phyloP scores from a whole-genome alignment of 2,888 invertebrate genomes.

The Clepsis dumicolana region DNA sequence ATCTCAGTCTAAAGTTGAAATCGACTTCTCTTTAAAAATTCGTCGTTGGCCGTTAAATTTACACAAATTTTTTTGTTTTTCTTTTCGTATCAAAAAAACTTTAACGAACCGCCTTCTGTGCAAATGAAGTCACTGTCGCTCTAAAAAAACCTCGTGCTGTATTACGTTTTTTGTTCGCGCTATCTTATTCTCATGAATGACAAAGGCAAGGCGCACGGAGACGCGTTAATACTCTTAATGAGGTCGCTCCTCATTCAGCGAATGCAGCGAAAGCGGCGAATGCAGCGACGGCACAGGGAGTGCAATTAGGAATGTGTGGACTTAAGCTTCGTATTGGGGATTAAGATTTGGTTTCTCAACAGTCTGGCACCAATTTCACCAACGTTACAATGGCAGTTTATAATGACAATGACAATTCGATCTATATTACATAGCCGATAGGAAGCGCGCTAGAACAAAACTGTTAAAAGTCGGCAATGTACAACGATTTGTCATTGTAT shows the following conservation, averaged over 20 bases:
- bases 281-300: background rate
- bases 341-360: background rate
- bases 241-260: slow-evolving; percentile 1
- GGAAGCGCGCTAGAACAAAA: too few species aligned
- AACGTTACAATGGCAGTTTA: too few species aligned
- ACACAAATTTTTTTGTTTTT: background rate
- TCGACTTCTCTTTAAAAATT: too few species aligned
- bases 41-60: background rate
- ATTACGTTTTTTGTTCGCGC: slow-evolving; percentile 4
- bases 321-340: background rate
- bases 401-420: too few species aligned
- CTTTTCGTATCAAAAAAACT: background rate
- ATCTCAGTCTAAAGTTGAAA: too few species aligned
- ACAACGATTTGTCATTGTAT: too few species aligned
- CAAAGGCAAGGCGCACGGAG: slow-evolving; percentile 2
- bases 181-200: slow-evolving; percentile 13
- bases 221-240: slow-evolving; percentile 17
- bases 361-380: too few species aligned
- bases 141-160: background rate
- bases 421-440: too few species aligned
- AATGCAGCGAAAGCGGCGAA: background rate
- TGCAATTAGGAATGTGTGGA: background rate
- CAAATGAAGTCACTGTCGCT: background rate
- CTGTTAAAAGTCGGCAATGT: too few species aligned
- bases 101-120: background rate